phyloP scores from a whole-genome alignment of 92 coral and sea anemone genomes.

The Siderastrea siderea region DNA sequence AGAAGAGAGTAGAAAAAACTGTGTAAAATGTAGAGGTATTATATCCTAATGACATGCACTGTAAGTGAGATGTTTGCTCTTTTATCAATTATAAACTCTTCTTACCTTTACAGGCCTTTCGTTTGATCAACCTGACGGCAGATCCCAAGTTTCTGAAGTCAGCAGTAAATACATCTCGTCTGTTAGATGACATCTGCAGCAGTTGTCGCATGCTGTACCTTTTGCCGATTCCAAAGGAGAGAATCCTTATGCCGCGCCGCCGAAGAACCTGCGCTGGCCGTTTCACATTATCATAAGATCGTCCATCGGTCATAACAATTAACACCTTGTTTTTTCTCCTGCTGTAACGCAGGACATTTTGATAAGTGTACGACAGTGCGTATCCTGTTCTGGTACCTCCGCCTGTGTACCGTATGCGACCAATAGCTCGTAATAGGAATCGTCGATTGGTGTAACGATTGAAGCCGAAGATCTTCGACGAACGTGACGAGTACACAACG shows the following conservation, averaged over 20 bases:
- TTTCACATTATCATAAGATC: slow-evolving; percentile 64
- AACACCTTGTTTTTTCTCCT: slow-evolving; percentile 51
- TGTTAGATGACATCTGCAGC: slow-evolving; percentile 65
- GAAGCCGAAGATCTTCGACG: slow-evolving; percentile 72
- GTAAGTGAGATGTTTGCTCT: not conserved
- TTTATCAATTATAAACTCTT: too few species aligned
- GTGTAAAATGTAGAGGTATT: too few species aligned
- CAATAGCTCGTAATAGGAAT: slow-evolving; percentile 42
- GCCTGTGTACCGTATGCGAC: slow-evolving; percentile 78
- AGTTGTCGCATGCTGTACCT: slow-evolving; percentile 71
- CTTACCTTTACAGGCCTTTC: slow-evolving; percentile 79
- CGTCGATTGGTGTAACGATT: slow-evolving; percentile 42
- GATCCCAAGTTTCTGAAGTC: slow-evolving; percentile 64
- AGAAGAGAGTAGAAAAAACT: too few species aligned
- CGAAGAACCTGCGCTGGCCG: slow-evolving; percentile 73
- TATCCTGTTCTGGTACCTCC: slow-evolving; percentile 79
- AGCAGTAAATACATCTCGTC: slow-evolving; percentile 62
- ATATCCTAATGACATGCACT: not conserved
- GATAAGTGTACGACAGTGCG: slow-evolving; percentile 62
- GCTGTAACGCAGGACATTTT: slow-evolving; percentile 51
- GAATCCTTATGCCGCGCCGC: slow-evolving; percentile 64
- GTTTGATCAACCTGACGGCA: slow-evolving; percentile 62
- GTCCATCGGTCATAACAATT: slow-evolving; percentile 86
- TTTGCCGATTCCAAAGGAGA: slow-evolving; percentile 77
- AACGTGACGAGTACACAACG: slow-evolving; percentile 65